Percentiles rank a stretch among this genome's conserved stretches.
Conservation (phyloP, 2,113 vertebrate genomes). For the Muntiacus muntjak region DNA sequence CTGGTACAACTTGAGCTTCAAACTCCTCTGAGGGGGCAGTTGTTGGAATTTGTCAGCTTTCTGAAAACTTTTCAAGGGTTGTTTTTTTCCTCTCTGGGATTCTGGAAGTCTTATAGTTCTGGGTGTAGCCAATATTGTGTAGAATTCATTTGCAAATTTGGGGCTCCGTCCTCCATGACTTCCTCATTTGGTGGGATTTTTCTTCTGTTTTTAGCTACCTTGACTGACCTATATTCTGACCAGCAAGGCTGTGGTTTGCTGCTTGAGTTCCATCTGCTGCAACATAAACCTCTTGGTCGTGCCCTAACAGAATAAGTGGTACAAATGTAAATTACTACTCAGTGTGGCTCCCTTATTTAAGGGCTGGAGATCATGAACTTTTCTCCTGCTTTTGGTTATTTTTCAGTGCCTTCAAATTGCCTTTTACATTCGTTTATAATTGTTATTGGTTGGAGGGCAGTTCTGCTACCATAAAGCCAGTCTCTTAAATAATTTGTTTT, state of each 20-base stretch:
- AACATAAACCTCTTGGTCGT: not conserved
- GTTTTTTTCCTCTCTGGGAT: not conserved
- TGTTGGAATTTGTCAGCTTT: not conserved
- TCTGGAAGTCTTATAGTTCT: not conserved
- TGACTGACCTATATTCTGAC: not conserved
- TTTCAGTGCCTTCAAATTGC: not conserved
- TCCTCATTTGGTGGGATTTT: not conserved
- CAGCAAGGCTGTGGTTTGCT: not conserved
- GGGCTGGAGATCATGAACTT: not conserved
- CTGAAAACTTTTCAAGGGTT: not conserved
- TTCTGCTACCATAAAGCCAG: not conserved
- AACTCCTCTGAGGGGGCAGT: not conserved
- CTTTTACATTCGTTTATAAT: not conserved
- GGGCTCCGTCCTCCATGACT: not conserved
- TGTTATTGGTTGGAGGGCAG: not conserved
- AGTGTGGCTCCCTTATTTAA: not conserved
- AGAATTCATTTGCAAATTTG: not conserved
- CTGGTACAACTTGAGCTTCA: not conserved
- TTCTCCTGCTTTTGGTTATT: not conserved
- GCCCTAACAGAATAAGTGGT: not conserved
- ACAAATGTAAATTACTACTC: not conserved
- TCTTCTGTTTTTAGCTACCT: not conserved
- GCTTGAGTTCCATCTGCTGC: not conserved
- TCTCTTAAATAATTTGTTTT: not conserved
- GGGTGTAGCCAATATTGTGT: not conserved